Base-by-base conservation (phyloP, 2,888 invertebrate species). In the Pharmacophagus antenor region DNA sequence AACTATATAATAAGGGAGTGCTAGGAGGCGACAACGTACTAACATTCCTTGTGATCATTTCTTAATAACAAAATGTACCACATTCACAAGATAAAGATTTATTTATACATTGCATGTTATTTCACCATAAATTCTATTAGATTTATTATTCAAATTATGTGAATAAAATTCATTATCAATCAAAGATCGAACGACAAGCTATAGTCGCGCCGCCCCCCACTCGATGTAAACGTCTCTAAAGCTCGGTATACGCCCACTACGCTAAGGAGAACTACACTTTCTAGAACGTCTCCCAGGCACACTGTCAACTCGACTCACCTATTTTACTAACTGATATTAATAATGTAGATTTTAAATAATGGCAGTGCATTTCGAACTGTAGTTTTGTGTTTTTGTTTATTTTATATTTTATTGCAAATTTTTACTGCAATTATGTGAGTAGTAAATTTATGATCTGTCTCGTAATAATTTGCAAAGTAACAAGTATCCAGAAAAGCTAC, bases 201-300 rank as follows among this genome's bases (percentile, higher is more conserved):
- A 12, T 31, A 12, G 31, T 42, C 17, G 17, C 17, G 15, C 42
- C 42, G 15, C 62, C 72, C 66, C 62, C 68, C 70, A 63, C 67
- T 62, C 68, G 66, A 67, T 71, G 70, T 65, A 54, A 74, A 72
- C 70, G 76, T 76, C 64, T 74, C 83, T 85, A 86, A 84, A 85
- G 85, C 84, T 86, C 85, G 74, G 76, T 77, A 76, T 73, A 76
- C 73, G 69, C 74, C 73, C 70, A 69, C 82, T 86, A 87, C 73
- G 71, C 82, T 86, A 87, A 80, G 37, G 58, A 47, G 72, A 77
- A 81, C 83, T 84, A 85, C 72, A 76, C 76, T 79, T 46, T 10
- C 56, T 64, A 56, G 59, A 42, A 42, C 44, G 53, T 52, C 58
- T 65, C 71, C 77, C 74, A 74, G 68, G 74, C 86, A 79, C 83